Percentiles rank a stretch among this genome's conserved stretches.
phyloP scores from a whole-genome alignment of 2,113 vertebrate species.

The Heterotilapia buettikoferi region DNA sequence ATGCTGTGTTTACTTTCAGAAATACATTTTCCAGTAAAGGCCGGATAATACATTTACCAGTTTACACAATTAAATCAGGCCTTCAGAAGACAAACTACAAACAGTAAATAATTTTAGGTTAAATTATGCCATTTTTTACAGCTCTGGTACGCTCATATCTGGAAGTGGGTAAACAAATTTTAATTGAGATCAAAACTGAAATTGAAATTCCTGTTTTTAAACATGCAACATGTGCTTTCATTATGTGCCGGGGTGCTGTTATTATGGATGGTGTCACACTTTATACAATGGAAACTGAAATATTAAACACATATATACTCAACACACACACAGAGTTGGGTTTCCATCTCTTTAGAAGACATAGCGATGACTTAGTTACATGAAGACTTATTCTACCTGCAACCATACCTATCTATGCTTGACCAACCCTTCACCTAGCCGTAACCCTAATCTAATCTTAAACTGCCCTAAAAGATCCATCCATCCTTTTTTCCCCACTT shows the following conservation, averaged over 20 bases:
- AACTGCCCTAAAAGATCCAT: not conserved
- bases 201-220: not conserved
- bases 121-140: not conserved
- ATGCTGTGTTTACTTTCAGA: not conserved
- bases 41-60: not conserved
- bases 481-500: not conserved
- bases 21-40: not conserved
- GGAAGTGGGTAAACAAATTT: not conserved
- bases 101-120: not conserved
- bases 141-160: not conserved
- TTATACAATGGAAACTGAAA: constrained; percentile 7
- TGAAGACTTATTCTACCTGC: not conserved
- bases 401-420: not conserved
- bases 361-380: not conserved
- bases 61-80: not conserved
- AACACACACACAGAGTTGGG: not conserved
- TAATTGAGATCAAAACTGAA: not conserved
- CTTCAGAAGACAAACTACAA: not conserved
- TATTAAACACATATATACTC: not conserved
- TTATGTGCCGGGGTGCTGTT: not conserved
- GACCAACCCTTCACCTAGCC: not conserved
- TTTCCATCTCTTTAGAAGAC: not conserved
- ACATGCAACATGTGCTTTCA: not conserved
- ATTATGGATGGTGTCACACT: constrained; percentile 25
- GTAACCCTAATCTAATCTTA: not conserved